Evolutionary conservation across 2,113 vertebrate genomes (phyloP), one percentile per base, ranked within the genome.

Genomic region (Motacilla tschutschensis): DNA sequence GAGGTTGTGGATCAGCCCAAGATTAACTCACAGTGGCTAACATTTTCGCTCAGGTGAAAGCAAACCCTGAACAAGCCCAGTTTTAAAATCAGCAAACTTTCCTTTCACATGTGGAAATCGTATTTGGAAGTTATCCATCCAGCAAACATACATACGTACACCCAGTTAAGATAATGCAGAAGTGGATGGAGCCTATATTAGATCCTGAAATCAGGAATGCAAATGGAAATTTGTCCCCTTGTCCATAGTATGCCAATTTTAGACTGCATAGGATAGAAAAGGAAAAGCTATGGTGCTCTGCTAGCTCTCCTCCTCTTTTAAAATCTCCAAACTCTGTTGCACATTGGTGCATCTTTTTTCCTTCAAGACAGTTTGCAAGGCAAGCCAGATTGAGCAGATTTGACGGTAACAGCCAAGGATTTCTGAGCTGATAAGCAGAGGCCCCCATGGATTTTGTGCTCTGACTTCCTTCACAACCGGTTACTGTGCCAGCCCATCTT

Each of bases 301-400:
- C 67, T 85, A 53, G 29, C 24, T 85, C 19, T 54, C 17, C 8
- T 64, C 14, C 26, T 83, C 25, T 84, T 79, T 31, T 38, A 50
- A 79, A 86, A 31, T 26, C 10, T 38, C 19, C 24, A 35, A 71
- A 83, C 24, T 50, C 47, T 43, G 26, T 8, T 69, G n/a, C 38
- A 72, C 29, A 21, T 11, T 70, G n/a, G 17, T 64, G 29, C 43
- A 60, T 48, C 65, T 75, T 80, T 80, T 43, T 89, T 64, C 28
- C 38, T 83, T 74, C 80, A 62, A 35, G 54, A 40, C 22, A 54
- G 77, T 64, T 78, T 51, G 46, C 57, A 75, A 76, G 40, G 50
- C 83, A 89, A 75, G 58, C n/a, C 85, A 78, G 63, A 77, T 12
- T 41, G 77, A 85, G 54, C 60, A 89, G 72, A 82, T 87, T 85